Base-by-base conservation (phyloP, 2,113 vertebrate genomes). In the Pitta sordida region DNA sequence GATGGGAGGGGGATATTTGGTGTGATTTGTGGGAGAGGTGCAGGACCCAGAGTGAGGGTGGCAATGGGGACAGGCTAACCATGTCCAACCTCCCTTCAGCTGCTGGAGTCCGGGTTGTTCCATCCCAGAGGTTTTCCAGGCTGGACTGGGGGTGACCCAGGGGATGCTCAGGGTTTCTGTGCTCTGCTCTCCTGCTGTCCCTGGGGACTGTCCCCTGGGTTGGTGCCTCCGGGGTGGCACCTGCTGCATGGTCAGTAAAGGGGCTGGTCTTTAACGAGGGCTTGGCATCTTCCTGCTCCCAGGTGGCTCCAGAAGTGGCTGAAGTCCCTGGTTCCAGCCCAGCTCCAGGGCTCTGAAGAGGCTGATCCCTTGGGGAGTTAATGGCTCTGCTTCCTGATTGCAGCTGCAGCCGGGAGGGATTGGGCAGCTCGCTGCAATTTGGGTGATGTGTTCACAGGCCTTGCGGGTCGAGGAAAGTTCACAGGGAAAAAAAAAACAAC, bases 31-130 rank as follows among this genome's bases (percentile, higher is more conserved):
- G 22, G 2, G 34, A 2, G 30, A 11, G 26, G 9, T 29, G 6
- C 10, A 15, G 64, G 53, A 29, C 34, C 63, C 16, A 2, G 49
- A 4, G 13, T 3, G 1, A 4, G 1, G 37, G 49, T 23, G 5
- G 37, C 4, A 27, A 23, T 5, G 21, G 19, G n/a, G 26, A 10
- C 19, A 5, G 13, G 21, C 13, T 0, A 8, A 18, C 14, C 22
- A 10, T 22, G 36, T 1, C 8, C 39, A 14, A 21, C 11, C 6
- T 32, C 32, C 36, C 43, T 10, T n/a, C 44, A 5, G 22, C 44
- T 2, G 10, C 0, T 4, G 19, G 4, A 2, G 16, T 8, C 8
- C 1, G 44, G 32, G 41, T 6, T 10, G 12, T 24, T 14, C 37
- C 19, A 6, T 9, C 36, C 4, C 37, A 7, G 36, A 30, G 77